Base-by-base conservation (phyloP, 1,140 invertebrate species). In the Scaptodrosophila lebanonensis region DNA sequence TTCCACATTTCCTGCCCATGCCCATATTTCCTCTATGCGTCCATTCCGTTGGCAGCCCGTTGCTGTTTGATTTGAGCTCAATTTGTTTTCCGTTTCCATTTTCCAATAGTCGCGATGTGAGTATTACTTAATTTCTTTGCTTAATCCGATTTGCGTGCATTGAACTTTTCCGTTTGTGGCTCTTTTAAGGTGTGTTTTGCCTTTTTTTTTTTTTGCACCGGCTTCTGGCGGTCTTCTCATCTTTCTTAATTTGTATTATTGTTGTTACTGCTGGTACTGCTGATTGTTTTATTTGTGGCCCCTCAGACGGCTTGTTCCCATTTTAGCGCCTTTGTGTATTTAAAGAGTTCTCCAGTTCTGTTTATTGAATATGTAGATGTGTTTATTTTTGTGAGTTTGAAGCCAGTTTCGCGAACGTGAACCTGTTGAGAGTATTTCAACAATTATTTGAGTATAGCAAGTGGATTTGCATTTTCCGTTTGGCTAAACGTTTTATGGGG, bases 121-220 rank as follows among this genome's bases (percentile, higher is more conserved):
- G 63, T 79, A 82, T 79, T 75, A 79, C 57, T 79, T 79, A 82
- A 82, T 67, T 83, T 69, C 64, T 72, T 72, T 65, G 57, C 66
- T 59, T 77, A 83, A 83, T 77, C 77, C 72, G 77, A 83, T 83
- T 83, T 77, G 65, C 77, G 77, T 73, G 61, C 77, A 83, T 83
- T 83, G 77, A 83, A 83, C 77, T 62, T 53, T 70, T 52, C 38
- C n/a, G 56, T 38, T 54, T 69, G 20, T 68, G 58, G 60, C 15
- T 54, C 25, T 66, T 65, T 64, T 44, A 25, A 56, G 54, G 44
- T 58, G 25, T 50, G 56, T 48, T 42, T 45, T 65, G 44, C 22
- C 22, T 40, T 48, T 66, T 66, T 38, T 40, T 25, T 51, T 36
- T 67, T 61, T 60, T 67, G 48, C 40, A 59, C 18, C 47, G 45